Evolutionary conservation across 1,140 invertebrate genomes (phyloP).

Genomic region (Prorops nasuta): DNA sequence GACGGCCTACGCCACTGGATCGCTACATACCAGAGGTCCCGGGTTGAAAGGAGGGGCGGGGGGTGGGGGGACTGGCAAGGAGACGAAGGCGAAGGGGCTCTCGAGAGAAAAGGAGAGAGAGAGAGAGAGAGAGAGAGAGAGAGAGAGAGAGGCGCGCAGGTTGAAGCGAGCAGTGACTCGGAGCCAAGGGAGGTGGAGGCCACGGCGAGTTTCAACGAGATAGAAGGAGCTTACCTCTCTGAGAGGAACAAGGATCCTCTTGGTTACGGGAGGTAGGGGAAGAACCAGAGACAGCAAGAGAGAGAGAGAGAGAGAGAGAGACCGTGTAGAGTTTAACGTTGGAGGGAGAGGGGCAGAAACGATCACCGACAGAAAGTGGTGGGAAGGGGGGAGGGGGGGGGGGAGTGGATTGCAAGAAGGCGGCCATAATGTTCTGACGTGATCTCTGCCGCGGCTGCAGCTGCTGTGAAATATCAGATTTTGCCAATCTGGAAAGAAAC

Average conservation of each 20-base stretch:
- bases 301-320: slow-evolving; percentile 13
- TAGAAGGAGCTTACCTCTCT: too few relatives aligned
- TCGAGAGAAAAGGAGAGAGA: slow-evolving; percentile 14
- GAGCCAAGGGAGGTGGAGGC: slow-evolving; percentile 14
- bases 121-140: slow-evolving; percentile 1
- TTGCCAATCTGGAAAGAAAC: too few relatives aligned
- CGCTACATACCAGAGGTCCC: slow-evolving; percentile 27
- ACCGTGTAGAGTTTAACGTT: slow-evolving; percentile 17
- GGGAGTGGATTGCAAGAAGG: slow-evolving; percentile 30
- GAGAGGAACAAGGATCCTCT: too few relatives aligned
- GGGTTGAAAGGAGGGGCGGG: too few relatives aligned
- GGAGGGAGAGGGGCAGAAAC: slow-evolving; percentile 17
- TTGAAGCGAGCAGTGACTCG: slow-evolving; percentile 18
- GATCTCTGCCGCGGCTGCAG: slow-evolving; percentile 43
- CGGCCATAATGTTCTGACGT: slow-evolving; percentile 50
- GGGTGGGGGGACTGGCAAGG: slow-evolving; percentile 1
- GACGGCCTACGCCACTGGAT: slow-evolving; percentile 22
- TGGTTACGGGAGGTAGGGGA: slow-evolving; percentile 7
- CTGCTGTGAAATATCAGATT: slow-evolving; percentile 46
- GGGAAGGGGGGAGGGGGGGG: slow-evolving; percentile 2
- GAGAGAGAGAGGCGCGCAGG: neutral
- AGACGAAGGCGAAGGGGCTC: slow-evolving; percentile 5
- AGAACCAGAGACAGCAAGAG: neutral
- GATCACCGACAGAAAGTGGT: too few relatives aligned
- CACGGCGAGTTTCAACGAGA: slow-evolving; percentile 12